phyloP scores from a whole-genome alignment of 2,113 vertebrate species.

The Catharus fuscescens region DNA sequence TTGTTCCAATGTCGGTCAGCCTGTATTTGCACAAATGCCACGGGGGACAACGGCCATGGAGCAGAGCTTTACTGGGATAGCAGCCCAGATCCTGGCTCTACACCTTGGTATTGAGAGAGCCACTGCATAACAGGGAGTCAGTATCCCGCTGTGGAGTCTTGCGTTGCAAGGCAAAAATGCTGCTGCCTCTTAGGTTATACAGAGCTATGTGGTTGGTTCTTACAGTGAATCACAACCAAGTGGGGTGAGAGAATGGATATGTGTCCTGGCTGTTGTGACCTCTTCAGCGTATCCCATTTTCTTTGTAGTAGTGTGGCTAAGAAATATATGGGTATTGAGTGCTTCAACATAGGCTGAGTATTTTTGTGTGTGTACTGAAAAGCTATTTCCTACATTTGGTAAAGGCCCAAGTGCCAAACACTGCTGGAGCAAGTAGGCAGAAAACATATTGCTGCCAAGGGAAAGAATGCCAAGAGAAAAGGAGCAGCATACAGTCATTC shows the following conservation, averaged over 20 bases:
- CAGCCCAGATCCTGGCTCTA: neutral
- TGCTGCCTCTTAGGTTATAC: neutral
- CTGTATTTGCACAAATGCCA: accelerated
- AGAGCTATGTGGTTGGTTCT: neutral
- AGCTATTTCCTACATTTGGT: neutral
- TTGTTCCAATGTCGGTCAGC: neutral
- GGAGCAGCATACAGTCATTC: neutral
- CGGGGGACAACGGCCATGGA: neutral
- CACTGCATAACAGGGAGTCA: accelerated
- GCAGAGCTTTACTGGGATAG: neutral
- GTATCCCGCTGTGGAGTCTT: neutral
- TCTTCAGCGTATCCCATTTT: neutral
- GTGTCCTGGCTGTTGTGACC: neutral
- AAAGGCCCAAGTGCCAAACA: neutral
- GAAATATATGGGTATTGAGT: neutral
- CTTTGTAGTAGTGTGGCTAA: neutral
- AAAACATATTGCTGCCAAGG: neutral
- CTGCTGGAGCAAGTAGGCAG: neutral
- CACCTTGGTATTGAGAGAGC: accelerated
- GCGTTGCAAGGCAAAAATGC: neutral
- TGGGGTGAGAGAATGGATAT: neutral
- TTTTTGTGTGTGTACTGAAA: neutral
- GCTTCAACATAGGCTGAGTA: neutral
- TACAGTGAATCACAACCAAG: neutral
- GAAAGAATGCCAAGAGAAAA: neutral